Percentiles rank a stretch among this genome's conserved stretches.
Evolutionary conservation across 2,113 vertebrate species (phyloP).

Genomic region (Erythrocebus patas): DNA sequence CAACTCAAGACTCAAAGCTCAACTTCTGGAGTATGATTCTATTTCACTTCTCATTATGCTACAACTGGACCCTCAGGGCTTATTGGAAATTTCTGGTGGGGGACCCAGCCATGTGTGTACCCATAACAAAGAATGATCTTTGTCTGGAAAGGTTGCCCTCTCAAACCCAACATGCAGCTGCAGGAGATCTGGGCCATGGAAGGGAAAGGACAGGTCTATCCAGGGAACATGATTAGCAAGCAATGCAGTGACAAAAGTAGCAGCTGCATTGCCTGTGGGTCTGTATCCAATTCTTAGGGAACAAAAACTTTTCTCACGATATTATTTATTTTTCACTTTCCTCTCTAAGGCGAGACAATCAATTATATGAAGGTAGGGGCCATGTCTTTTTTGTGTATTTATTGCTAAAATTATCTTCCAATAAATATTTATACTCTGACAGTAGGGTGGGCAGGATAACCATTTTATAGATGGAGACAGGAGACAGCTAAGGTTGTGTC

Average conservation of each 20-base stretch:
- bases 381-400: neutral
- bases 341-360: neutral
- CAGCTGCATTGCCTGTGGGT: too few species aligned
- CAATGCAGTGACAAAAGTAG: neutral
- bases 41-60: neutral
- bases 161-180: neutral
- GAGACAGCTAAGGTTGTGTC: neutral
- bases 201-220: too few species aligned
- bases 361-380: neutral
- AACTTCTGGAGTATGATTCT: neutral
- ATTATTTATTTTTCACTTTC: neutral
- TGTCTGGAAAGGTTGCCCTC: neutral
- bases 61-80: neutral
- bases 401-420: neutral
- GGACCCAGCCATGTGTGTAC: neutral
- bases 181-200: neutral
- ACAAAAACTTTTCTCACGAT: neutral
- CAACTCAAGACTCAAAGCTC: neutral
- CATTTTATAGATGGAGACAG: neutral
- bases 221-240: neutral
- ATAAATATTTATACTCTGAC: neutral
- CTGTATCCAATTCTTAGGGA: neutral
- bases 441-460: neutral
- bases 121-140: neutral
- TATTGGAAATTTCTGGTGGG: neutral